Conservation (phyloP, 2,797 vertebrate species). For the Leuciscus waleckii region DNA sequence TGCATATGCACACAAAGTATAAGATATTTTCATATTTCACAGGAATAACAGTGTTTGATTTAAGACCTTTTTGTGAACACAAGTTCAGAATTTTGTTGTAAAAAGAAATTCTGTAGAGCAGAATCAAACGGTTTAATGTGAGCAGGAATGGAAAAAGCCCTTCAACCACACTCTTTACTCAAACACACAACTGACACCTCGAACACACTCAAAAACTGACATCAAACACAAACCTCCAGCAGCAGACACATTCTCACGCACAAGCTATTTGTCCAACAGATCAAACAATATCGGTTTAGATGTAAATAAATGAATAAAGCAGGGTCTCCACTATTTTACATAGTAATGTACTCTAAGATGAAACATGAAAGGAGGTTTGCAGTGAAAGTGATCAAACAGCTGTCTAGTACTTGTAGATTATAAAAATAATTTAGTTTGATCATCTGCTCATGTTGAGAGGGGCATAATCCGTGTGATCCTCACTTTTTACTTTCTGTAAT, state of each 20-base stretch:
- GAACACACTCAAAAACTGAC: no score
- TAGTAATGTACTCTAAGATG: no score
- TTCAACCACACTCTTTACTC: neutral
- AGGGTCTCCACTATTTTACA: no score
- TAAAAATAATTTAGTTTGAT: neutral
- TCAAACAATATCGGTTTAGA: no score
- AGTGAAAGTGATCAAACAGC: neutral
- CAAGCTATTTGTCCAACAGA: no score
- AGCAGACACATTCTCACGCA: neutral
- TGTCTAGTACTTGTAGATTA: neutral
- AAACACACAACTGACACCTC: neutral
- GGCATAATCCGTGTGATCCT: neutral
- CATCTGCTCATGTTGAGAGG: neutral
- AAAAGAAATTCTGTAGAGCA: neutral
- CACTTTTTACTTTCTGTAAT: neutral
- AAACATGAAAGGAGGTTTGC: neutral
- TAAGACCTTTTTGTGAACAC: no score
- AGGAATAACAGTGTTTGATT: no score
- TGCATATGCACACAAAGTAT: no score
- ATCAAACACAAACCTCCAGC: no score
- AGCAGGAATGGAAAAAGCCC: neutral
- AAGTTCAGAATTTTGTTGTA: neutral
- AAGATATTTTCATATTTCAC: no score
- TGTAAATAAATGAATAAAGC: no score
- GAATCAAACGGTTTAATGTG: neutral